Conservation (phyloP, 2,113 vertebrate species). For the Riparia riparia region DNA sequence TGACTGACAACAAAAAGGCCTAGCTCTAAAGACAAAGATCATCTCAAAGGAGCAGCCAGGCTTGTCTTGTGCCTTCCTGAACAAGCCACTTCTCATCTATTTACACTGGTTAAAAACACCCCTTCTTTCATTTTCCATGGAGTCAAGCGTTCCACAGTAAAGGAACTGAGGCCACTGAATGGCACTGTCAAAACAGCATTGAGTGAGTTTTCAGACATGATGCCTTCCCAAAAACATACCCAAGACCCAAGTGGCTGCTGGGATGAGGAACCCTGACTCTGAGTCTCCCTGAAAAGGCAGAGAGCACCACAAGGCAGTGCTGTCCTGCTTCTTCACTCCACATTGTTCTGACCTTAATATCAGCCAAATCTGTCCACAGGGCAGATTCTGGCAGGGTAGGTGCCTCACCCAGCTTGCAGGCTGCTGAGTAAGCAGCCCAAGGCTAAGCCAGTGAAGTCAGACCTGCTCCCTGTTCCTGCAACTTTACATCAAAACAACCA, state of each 20-base stretch:
- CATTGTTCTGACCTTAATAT: not conserved
- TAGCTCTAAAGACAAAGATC: constrained; percentile 38
- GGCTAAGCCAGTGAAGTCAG: not conserved
- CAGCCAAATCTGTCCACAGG: not conserved
- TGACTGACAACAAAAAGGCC: constrained; percentile 49
- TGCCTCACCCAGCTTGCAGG: not conserved
- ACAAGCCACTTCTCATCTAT: constrained; percentile 36
- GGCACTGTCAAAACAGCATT: not conserved
- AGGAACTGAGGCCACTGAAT: not conserved
- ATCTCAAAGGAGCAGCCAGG: constrained; percentile 39
- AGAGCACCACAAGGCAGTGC: not conserved
- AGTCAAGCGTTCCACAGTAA: not conserved
- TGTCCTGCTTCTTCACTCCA: not conserved
- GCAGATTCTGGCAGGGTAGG: not conserved
- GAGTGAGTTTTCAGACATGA: not conserved
- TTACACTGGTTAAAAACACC: constrained; percentile 11
- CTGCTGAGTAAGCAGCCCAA: not conserved
- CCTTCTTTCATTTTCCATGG: not conserved
- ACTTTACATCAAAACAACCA: not conserved
- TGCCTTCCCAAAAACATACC: not conserved
- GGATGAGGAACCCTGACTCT: not conserved
- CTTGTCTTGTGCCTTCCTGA: not conserved
- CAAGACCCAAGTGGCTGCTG: not conserved
- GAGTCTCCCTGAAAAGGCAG: not conserved
- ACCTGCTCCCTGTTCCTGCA: not conserved